Base-by-base conservation (phyloP, 2,113 vertebrate genomes). In the Ahaetulla prasina region DNA sequence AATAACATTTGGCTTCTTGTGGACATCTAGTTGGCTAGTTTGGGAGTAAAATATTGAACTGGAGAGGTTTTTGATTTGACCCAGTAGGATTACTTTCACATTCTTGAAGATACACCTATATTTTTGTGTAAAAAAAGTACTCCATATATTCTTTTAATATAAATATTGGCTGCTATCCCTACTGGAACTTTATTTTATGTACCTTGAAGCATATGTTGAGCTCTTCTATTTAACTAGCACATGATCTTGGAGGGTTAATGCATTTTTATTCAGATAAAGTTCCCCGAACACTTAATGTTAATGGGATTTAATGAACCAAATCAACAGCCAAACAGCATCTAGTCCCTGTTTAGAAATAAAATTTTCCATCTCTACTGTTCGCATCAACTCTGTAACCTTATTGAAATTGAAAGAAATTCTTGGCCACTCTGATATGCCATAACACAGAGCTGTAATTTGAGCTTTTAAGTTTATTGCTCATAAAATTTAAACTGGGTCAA, bases 401-500 rank as follows among this genome's bases (percentile, higher is more conserved):
- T 18, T 93, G 60, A 91, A 93, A 0, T 87, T 93, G 88, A 93
- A 93, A 85, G 45, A 89, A 95, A 94, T 92, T 54, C 47, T 90
- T 91, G 30, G 45, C 27, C 91, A 1, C 47, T 87, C 1, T 89
- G 53, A 52, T 16, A 3, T 94, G 93, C 74, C 92, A 92, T 89
- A 94, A 89, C 80, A 92, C 49, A n/a, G 6, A 92, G 95, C 90
- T 91, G 30, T 87, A 96, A 30, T 92, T 85, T 84, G 7, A 49
- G 87, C 47, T 94, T 95, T 91, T 89, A 95, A 89, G 43, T 94
- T 93, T 94, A 94, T 92, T 93, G 53, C 57, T 94, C 68, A 88
- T 95, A 95, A 95, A 96, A 95, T 94, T 93, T 90, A 96, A 94
- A 96, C 63, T 94, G 53, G 25, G 50, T 95, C 92, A 92, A 94